phyloP scores from a whole-genome alignment of 2,113 vertebrate genomes.

The Channa argus region DNA sequence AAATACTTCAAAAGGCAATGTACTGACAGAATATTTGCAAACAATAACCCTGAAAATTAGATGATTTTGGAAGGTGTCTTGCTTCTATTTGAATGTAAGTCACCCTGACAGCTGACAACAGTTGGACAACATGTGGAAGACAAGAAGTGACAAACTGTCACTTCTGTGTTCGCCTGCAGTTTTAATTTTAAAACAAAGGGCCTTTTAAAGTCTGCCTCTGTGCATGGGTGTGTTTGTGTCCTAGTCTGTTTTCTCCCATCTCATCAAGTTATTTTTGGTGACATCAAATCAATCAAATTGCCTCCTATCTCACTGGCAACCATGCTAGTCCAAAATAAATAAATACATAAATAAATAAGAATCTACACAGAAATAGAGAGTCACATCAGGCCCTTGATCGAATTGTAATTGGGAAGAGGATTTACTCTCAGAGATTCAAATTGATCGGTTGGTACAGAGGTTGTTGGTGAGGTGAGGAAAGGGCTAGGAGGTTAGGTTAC shows the following conservation, averaged over 20 bases:
- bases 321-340: constrained; percentile 36
- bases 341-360: not conserved
- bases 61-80: constrained; percentile 38
- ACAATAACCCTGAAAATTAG: constrained; percentile 20
- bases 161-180: constrained; percentile 39
- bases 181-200: constrained; percentile 64
- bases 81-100: constrained; percentile 43
- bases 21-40: constrained; percentile 29
- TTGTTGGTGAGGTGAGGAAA: constrained; percentile 14
- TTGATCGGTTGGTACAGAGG: constrained; percentile 46
- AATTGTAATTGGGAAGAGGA: constrained; percentile 33
- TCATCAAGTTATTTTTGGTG: constrained; percentile 48
- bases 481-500: constrained; percentile 9
- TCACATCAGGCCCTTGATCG: constrained; percentile 43
- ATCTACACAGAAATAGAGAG: constrained; percentile 31
- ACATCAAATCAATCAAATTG: constrained; percentile 62
- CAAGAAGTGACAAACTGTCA: constrained; percentile 57
- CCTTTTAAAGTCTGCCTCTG: constrained; percentile 48
- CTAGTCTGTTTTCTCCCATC: constrained; percentile 30
- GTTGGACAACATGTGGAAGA: constrained; percentile 42
- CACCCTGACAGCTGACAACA: constrained; percentile 69
- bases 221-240: constrained; percentile 21
- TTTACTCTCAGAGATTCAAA: constrained; percentile 23
- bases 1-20: constrained; percentile 32
- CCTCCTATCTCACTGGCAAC: constrained; percentile 44